A percentile compares a stretch with the other conserved stretches of the same genome.
Evolutionary conservation across 2,888 invertebrate species (phyloP).

Genomic region (Mythimna pallens): DNA sequence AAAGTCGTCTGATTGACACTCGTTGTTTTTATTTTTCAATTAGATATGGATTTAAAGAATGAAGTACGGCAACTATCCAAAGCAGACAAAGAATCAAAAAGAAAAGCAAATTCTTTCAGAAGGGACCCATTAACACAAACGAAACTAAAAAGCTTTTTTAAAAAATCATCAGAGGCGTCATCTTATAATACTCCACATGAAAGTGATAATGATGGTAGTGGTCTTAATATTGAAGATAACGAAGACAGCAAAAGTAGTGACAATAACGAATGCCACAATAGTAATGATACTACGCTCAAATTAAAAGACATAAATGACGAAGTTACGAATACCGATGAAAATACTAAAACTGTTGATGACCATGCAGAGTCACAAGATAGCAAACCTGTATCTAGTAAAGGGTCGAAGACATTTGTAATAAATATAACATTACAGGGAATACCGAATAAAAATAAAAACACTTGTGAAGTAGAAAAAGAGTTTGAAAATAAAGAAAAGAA

Average conservation of each 20-base stretch:
- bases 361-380: conserved; percentile 16
- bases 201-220: conserved; percentile 78
- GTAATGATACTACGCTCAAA: conserved; percentile 76
- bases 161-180: conserved; percentile 76
- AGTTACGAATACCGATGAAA: conserved; percentile 19
- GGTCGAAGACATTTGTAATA: conserved; percentile 80
- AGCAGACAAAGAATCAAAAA: conserved; percentile 85
- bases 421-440: conserved; percentile 86
- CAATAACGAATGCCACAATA: conserved; percentile 49
- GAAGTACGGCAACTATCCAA: conserved; percentile 79
- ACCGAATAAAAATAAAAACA: conserved; percentile 70
- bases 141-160: conserved; percentile 84
- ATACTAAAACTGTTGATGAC: conserved; percentile 27
- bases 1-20: too few relatives aligned
- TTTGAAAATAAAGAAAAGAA: conserved; percentile 47
- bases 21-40: conserved; percentile 59
- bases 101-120: conserved; percentile 87
- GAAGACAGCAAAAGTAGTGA: conserved; percentile 67
- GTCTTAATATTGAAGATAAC: conserved; percentile 77
- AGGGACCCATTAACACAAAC: conserved; percentile 88
- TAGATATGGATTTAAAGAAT: conserved; percentile 69
- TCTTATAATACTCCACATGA: conserved; percentile 71
- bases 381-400: conserved; percentile 47
- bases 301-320: conserved; percentile 67
- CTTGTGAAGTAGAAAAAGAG: conserved; percentile 45